phyloP scores from a whole-genome alignment of 2,113 vertebrate genomes.

The Tauraco erythrolophus region DNA sequence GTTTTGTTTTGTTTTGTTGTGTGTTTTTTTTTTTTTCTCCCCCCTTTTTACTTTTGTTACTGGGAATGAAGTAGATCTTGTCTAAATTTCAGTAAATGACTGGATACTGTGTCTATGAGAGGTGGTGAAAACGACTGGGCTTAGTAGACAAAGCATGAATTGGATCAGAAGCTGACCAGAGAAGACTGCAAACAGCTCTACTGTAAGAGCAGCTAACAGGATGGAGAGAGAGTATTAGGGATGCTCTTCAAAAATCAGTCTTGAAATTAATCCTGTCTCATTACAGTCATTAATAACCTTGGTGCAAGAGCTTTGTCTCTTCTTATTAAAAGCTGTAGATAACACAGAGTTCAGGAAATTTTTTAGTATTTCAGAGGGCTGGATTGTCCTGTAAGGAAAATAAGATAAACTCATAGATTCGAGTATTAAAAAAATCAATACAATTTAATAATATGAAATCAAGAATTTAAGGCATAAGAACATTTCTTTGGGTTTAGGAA shows the following conservation, averaged over 20 bases:
- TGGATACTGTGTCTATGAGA: not conserved
- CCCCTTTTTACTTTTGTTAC: not conserved
- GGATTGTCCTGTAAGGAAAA: not conserved
- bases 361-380: not conserved
- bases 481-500: not conserved
- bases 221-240: not conserved
- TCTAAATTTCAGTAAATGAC: not conserved
- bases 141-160: not conserved
- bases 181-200: not conserved
- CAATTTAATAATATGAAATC: not conserved
- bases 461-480: not conserved
- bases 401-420: not conserved
- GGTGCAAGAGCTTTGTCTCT: not conserved
- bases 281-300: not conserved
- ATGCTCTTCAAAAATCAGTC: not conserved
- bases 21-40: too few relatives aligned
- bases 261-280: constrained; percentile 3
- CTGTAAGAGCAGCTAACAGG: not conserved
- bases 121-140: not conserved
- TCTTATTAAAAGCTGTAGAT: not conserved
- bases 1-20: too few relatives aligned
- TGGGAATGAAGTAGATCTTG: not conserved
- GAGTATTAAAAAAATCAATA: not conserved
- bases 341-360: not conserved
- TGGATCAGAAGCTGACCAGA: not conserved